Evolutionary conservation across 2,797 vertebrate species (phyloP).

Genomic region (Gallinago stenura): DNA sequence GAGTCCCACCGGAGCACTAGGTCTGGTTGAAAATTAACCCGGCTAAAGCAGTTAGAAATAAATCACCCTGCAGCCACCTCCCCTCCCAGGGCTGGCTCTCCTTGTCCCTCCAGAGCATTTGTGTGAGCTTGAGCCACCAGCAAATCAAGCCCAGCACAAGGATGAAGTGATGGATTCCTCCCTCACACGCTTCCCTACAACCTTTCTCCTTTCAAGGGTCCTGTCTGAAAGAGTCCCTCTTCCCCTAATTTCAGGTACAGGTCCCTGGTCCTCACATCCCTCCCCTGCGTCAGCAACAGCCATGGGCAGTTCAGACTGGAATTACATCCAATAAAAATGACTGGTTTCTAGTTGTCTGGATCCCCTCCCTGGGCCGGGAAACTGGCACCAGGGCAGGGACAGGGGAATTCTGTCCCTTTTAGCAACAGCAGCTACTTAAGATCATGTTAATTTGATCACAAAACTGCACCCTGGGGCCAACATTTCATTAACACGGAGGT

Average conservation of each 20-base stretch:
- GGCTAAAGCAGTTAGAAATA: not conserved
- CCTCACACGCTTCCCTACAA: accelerated
- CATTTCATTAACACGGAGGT: not conserved
- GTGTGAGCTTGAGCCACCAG: not conserved
- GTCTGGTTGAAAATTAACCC: not conserved
- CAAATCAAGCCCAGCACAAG: accelerated
- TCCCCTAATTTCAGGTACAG: accelerated
- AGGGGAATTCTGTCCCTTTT: not conserved
- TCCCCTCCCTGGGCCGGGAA: not conserved
- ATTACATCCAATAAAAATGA: accelerated
- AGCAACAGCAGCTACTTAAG: not conserved
- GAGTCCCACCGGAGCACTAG: not conserved
- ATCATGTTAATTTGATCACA: not conserved
- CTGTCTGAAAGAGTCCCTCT: not conserved
- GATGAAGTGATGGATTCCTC: accelerated
- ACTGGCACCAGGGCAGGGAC: not conserved
- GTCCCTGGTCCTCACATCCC: not conserved
- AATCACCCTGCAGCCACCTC: not conserved
- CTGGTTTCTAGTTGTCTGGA: not conserved
- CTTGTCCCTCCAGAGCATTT: not conserved
- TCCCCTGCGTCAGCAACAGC: not conserved
- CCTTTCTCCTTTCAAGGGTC: not conserved
- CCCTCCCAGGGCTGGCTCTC: not conserved
- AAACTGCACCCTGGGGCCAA: not conserved
- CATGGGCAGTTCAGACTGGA: not conserved